A percentile compares a stretch with the other conserved stretches of the same genome.
phyloP scores from a whole-genome alignment of 2,113 vertebrate species.

The Rhipidura dahli region DNA sequence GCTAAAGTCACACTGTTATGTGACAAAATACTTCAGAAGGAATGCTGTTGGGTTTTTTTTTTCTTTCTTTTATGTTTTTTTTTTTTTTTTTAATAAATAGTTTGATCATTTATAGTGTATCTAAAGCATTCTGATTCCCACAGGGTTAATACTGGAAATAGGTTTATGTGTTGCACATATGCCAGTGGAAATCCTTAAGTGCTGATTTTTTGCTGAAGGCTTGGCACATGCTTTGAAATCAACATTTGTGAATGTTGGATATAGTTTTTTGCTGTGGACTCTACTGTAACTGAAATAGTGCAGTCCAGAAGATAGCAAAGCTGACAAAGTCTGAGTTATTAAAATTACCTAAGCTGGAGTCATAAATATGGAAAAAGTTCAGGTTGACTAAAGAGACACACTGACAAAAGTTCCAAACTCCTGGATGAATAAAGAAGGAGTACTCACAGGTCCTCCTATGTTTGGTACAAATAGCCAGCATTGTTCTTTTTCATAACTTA shows the following conservation, averaged over 20 bases:
- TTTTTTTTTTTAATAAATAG: background rate
- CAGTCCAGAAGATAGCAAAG: background rate
- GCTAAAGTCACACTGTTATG: background rate
- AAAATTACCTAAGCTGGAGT: background rate
- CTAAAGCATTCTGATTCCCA: background rate
- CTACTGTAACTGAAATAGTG: background rate
- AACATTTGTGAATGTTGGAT: background rate
- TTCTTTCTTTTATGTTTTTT: too few relatives aligned
- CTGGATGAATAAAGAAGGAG: background rate
- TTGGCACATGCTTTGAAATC: background rate
- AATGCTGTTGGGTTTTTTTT: background rate
- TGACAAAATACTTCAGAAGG: background rate
- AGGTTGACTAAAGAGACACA: background rate
- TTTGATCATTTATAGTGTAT: background rate
- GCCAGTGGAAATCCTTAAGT: background rate
- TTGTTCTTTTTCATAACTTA: background rate
- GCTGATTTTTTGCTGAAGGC: background rate
- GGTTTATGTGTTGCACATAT: background rate
- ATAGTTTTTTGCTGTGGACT: fast-evolving
- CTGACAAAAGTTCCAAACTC: background rate
- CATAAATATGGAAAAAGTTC: background rate
- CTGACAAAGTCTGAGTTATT: background rate
- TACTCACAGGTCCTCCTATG: background rate
- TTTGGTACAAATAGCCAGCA: background rate
- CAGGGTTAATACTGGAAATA: background rate